These are phyloP conservation scores for Vimba vimba DNA, from an alignment of 2,113 vertebrate genomes.

Conservation along the genomic window DNA sequence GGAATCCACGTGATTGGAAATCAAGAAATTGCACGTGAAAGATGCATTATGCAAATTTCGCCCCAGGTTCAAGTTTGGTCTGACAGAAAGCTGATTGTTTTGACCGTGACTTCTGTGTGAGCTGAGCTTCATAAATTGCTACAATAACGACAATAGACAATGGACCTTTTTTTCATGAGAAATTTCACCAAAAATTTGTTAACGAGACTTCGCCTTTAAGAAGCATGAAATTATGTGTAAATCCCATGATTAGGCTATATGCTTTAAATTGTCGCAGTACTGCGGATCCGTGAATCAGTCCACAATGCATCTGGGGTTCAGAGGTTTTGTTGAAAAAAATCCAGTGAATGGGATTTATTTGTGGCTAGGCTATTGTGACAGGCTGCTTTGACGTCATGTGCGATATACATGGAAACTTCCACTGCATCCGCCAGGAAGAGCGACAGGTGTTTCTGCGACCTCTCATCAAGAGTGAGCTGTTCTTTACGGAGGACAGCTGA, in stretches of 20 bases:
- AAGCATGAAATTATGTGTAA: neutral
- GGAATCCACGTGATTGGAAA: too few relatives aligned
- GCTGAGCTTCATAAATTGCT: neutral
- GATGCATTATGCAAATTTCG: too few relatives aligned
- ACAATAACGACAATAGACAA: neutral
- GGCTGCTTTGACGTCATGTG: conserved; percentile 25
- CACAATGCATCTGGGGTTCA: neutral
- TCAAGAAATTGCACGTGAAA: too few relatives aligned
- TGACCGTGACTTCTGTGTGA: neutral
- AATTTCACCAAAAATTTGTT: neutral
- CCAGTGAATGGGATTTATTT: conserved; percentile 32
- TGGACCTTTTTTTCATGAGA: neutral
- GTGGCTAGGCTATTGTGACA: neutral
- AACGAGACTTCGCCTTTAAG: neutral
- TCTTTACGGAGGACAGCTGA: neutral
- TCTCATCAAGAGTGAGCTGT: conserved; percentile 10
- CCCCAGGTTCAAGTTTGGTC: too few relatives aligned
- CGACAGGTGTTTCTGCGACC: neutral
- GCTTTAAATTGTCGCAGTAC: neutral
- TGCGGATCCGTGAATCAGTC: neutral
- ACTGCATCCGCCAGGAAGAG: neutral
- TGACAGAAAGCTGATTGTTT: neutral
- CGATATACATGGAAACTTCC: conserved; percentile 10
- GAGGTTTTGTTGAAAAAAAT: neutral
- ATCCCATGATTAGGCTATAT: neutral